Evolutionary conservation across 2,888 invertebrate genomes (phyloP).

Genomic region (Tipula helvola): DNA sequence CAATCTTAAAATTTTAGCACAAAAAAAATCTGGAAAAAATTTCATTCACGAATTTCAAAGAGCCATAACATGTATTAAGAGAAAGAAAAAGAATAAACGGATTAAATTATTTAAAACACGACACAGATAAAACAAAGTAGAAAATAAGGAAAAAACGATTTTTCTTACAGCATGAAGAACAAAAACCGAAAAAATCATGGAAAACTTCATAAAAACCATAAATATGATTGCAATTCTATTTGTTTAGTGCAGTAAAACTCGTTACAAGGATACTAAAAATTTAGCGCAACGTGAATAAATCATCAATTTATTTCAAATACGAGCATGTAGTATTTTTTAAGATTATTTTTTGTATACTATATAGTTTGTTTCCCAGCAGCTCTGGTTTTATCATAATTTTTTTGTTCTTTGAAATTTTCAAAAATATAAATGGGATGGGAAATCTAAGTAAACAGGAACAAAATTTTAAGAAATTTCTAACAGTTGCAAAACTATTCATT

Average conservation of each 20-base stretch:
- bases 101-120: background rate
- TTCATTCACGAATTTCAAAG: background rate
- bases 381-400: background rate
- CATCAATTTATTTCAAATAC: constrained; percentile 4
- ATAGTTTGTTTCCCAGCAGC: background rate
- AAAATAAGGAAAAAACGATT: background rate
- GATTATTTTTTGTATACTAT: background rate
- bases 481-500: background rate
- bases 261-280: background rate
- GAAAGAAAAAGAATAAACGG: background rate
- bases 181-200: background rate
- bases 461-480: background rate
- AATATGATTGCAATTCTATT: background rate
- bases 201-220: background rate
- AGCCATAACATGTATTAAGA: background rate
- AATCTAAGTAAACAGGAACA: background rate
- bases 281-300: background rate
- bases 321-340: background rate
- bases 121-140: background rate
- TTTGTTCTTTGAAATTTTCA: background rate
- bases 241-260: background rate
- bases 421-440: background rate
- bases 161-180: background rate
- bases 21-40: background rate
- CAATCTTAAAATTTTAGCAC: background rate